Percentiles rank a stretch among this genome's conserved stretches.
Evolutionary conservation across 2,888 invertebrate species (phyloP).

Genomic region (Teleiodes luculella): DNA sequence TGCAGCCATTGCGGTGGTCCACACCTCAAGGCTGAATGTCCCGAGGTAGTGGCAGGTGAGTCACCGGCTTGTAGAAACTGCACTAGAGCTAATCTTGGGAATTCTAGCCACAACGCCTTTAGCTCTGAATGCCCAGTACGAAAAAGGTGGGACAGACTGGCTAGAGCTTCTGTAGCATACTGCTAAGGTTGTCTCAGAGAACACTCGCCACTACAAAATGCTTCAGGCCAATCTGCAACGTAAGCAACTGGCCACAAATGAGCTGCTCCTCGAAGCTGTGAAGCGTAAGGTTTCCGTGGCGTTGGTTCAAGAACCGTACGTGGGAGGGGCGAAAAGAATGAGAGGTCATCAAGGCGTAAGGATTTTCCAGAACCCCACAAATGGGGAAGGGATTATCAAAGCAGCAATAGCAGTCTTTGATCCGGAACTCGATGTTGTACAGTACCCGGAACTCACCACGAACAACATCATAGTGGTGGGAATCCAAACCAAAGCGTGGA

Average conservation of each 20-base stretch:
- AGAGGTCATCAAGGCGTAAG: neutral
- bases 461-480: constrained; percentile 12
- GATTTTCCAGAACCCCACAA: constrained; percentile 3
- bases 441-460: constrained; percentile 10
- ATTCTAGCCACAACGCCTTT: neutral
- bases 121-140: neutral
- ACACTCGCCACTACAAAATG: neutral
- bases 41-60: neutral
- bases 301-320: constrained; percentile 16
- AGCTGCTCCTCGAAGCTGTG: neutral
- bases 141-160: neutral
- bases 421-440: constrained; percentile 1
- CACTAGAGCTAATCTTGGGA: neutral
- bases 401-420: constrained; percentile 16
- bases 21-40: neutral
- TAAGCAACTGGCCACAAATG: neutral
- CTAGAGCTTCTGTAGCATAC: constrained; percentile 1
- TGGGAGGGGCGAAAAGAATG: constrained; percentile 6
- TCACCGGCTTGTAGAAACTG: constrained; percentile 8
- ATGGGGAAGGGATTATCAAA: neutral
- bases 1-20: constrained; percentile 7
- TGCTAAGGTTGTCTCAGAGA: neutral
- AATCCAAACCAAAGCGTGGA: constrained; percentile 12
- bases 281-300: neutral
- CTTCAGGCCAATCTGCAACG: constrained; percentile 12